Conservation (phyloP, 2,888 invertebrate species). For the Sinhomidia bicolor region DNA sequence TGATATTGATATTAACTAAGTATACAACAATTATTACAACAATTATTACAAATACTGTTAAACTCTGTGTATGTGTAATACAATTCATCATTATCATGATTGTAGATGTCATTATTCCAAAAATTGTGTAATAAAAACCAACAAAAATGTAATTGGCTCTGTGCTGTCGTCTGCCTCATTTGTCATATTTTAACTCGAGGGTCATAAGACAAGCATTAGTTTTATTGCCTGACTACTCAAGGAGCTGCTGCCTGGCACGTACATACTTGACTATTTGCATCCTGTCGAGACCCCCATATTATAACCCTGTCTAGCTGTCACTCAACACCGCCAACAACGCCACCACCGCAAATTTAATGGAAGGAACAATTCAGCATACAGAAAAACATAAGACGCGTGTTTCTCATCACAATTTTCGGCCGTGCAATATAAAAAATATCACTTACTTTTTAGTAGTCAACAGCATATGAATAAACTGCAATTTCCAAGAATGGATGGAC, state of each 20-base stretch:
- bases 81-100: conserved; percentile 53
- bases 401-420: neutral
- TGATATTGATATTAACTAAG: conserved; percentile 59
- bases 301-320: neutral
- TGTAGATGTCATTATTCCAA: conserved; percentile 68
- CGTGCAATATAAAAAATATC: neutral
- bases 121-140: conserved; percentile 69
- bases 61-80: conserved; percentile 41
- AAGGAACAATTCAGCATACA: neutral
- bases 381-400: neutral
- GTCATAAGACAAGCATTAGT: neutral
- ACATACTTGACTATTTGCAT: neutral
- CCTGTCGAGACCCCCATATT: neutral
- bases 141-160: conserved; percentile 58
- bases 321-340: neutral
- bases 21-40: conserved; percentile 42
- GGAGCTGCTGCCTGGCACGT: neutral
- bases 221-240: neutral
- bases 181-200: neutral
- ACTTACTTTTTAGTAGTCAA: neutral
- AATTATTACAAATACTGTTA: conserved; percentile 44
- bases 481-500: neutral
- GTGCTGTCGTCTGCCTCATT: conserved; percentile 18
- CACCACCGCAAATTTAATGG: neutral
- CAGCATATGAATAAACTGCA: neutral